Evolutionary conservation across 1,140 invertebrate species (phyloP).

Genomic region (Magallana angulata): DNA sequence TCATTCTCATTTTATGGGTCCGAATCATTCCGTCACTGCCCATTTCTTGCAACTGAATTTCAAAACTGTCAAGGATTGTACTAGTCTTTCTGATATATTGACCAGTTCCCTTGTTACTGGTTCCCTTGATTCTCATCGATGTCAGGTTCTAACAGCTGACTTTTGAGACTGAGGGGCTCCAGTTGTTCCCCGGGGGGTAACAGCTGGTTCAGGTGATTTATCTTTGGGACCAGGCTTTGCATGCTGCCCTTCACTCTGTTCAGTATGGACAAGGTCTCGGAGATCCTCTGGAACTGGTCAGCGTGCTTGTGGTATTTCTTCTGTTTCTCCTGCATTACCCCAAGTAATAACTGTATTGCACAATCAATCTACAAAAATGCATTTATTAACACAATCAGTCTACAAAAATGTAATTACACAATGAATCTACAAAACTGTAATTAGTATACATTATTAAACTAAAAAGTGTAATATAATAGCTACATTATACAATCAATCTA

Average conservation of each 20-base stretch:
- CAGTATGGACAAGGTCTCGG: slow-evolving; percentile 88
- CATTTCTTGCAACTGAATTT: no score
- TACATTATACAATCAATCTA: no score
- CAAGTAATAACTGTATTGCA: slow-evolving; percentile 86
- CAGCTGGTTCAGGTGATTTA: slow-evolving; percentile 91
- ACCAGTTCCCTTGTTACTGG: neutral
- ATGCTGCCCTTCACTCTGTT: slow-evolving; percentile 90
- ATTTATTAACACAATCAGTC: neutral
- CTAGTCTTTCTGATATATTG: no score
- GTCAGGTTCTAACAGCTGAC: slow-evolving; percentile 4
- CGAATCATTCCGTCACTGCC: no score
- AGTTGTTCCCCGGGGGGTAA: slow-evolving; percentile 90
- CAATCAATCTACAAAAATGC: slow-evolving; percentile 84
- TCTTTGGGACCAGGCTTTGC: slow-evolving; percentile 90
- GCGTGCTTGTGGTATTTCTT: slow-evolving; percentile 90
- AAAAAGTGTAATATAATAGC: neutral
- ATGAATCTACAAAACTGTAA: neutral
- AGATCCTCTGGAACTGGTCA: slow-evolving; percentile 90
- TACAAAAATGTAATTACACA: neutral
- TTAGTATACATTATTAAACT: no score
- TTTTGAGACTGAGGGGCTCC: slow-evolving; percentile 86
- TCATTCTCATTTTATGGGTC: no score
- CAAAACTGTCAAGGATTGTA: no score
- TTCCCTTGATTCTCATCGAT: neutral
- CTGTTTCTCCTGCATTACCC: slow-evolving; percentile 87